Percentiles rank a stretch among this genome's conserved stretches.
phyloP scores from a whole-genome alignment of 2,888 invertebrate genomes.

The Crematogaster levior region DNA sequence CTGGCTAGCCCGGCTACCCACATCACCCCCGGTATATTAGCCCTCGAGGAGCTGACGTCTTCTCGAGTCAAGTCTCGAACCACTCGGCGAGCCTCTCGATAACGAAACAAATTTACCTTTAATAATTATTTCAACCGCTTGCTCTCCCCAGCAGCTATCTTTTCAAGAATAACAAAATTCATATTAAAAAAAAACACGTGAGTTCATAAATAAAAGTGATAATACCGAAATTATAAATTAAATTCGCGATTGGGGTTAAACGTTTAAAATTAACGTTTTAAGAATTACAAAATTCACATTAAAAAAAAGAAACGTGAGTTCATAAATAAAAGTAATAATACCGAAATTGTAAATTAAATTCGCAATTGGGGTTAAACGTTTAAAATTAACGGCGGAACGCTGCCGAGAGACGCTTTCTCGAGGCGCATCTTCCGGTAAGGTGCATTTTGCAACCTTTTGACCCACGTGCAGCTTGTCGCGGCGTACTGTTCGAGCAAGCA shows the following conservation, averaged over 20 bases:
- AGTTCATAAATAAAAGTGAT: too few species aligned
- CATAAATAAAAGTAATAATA: too few species aligned
- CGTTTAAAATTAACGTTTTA: constrained; percentile 13
- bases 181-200: too few species aligned
- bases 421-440: constrained; percentile 7
- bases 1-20: constrained; percentile 11
- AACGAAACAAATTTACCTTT: constrained; percentile 11
- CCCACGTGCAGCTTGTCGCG: constrained; percentile 52
- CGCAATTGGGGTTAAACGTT: neutral
- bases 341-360: constrained; percentile 10
- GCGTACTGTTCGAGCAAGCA: constrained; percentile 36
- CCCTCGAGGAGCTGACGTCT: neutral
- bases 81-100: constrained; percentile 19
- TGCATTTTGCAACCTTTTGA: constrained; percentile 61
- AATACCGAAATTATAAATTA: too few species aligned
- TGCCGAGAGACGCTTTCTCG: neutral
- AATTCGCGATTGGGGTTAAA: neutral
- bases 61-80: constrained; percentile 31
- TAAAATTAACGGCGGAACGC: neutral
- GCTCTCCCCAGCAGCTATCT: neutral
- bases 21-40: constrained; percentile 42
- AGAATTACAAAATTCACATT: neutral
- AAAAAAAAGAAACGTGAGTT: too few species aligned
- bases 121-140: neutral
- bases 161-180: neutral